Evolutionary conservation across 2,888 invertebrate genomes (phyloP).

Genomic region (Oxytorus armatus): DNA sequence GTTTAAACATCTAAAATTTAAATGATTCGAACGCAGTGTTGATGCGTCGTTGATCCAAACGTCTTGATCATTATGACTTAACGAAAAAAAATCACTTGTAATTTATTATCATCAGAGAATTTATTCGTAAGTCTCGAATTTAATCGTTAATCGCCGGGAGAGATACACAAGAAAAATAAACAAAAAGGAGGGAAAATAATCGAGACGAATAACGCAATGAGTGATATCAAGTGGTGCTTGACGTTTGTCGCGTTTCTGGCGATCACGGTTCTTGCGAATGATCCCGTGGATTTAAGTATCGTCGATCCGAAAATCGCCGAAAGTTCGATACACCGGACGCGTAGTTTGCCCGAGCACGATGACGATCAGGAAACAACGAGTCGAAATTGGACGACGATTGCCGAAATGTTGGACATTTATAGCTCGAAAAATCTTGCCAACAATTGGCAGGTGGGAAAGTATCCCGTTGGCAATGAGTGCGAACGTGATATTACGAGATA

Average conservation of each 20-base stretch:
- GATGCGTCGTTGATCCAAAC: constrained; percentile 14
- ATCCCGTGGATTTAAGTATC: constrained; percentile 29
- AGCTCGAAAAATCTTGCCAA: constrained; percentile 76
- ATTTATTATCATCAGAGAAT: too few relatives aligned
- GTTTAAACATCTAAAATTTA: too few relatives aligned
- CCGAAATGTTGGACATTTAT: constrained; percentile 80
- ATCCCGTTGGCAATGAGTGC: constrained; percentile 75
- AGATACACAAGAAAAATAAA: constrained; percentile 17
- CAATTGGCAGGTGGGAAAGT: constrained; percentile 86
- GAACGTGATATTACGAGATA: constrained; percentile 79
- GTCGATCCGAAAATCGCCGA: constrained; percentile 38
- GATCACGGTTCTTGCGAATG: constrained; percentile 45
- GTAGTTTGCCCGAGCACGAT: constrained; percentile 72
- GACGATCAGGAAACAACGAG: constrained; percentile 32
- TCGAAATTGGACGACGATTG: constrained; percentile 79
- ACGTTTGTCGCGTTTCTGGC: constrained; percentile 45
- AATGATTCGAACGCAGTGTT: not conserved
- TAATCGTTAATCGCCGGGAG: too few relatives aligned
- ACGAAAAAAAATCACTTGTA: too few relatives aligned
- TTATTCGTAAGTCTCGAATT: too few relatives aligned
- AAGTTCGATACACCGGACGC: constrained; percentile 70
- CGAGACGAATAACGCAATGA: constrained; percentile 49
- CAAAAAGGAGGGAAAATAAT: not conserved
- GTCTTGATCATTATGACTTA: constrained; percentile 51
- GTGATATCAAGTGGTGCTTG: constrained; percentile 64